A percentile compares a stretch with the other conserved stretches of the same genome.
Evolutionary conservation across 2,113 vertebrate genomes (phyloP).

Genomic region (Oenanthe oenanthe): DNA sequence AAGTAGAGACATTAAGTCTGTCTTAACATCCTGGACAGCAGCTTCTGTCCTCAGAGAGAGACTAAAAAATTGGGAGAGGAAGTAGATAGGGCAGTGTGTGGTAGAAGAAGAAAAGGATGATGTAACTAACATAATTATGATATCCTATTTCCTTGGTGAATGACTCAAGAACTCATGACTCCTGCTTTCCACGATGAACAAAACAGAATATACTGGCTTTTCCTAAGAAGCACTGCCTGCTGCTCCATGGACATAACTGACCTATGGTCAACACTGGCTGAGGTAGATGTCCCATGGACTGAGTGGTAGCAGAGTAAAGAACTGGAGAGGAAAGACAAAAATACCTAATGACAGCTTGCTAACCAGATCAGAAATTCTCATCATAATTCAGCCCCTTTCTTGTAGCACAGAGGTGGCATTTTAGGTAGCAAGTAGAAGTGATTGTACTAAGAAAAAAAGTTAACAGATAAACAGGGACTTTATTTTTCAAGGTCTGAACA

Average conservation of each 20-base stretch:
- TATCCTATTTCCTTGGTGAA: background rate
- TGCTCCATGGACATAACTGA: background rate
- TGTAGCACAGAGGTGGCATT: background rate
- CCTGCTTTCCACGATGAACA: background rate
- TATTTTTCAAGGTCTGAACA: background rate
- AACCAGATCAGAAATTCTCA: background rate
- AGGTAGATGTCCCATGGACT: background rate
- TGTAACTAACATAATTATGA: constrained; percentile 13
- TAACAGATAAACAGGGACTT: background rate
- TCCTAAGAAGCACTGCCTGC: background rate
- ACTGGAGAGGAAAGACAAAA: background rate
- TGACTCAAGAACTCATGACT: constrained; percentile 33
- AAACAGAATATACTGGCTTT: background rate
- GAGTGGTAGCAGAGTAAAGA: background rate
- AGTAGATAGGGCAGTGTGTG: background rate
- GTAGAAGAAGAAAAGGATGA: background rate
- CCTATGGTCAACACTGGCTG: background rate
- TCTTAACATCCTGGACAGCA: background rate
- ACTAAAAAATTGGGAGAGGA: background rate
- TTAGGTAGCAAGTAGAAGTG: background rate
- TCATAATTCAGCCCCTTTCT: background rate
- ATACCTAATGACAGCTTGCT: background rate
- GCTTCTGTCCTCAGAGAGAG: background rate
- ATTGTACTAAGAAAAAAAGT: background rate
- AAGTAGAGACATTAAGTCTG: background rate